phyloP scores from a whole-genome alignment of 2,888 invertebrate species.

The Pharmacophagus antenor region DNA sequence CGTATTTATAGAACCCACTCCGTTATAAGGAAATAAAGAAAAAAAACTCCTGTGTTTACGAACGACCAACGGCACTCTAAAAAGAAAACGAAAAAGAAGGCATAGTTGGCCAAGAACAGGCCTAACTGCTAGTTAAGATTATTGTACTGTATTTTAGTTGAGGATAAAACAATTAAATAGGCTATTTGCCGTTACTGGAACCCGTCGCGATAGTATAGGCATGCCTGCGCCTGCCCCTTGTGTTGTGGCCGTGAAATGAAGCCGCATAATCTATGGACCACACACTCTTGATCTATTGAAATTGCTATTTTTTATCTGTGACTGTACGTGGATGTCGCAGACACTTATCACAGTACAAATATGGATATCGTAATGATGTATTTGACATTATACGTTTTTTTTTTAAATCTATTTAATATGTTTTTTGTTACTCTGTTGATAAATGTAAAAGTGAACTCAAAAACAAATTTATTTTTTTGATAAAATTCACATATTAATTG shows the following conservation, averaged over 20 bases:
- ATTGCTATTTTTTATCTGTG: slow-evolving; percentile 7
- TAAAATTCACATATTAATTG: too few species aligned
- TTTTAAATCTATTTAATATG: too few species aligned
- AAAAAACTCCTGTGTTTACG: slow-evolving; percentile 38
- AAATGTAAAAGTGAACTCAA: too few species aligned
- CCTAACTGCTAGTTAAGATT: slow-evolving; percentile 31
- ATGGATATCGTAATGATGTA: too few species aligned
- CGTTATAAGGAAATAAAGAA: slow-evolving; percentile 41
- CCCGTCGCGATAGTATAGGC: slow-evolving; percentile 32
- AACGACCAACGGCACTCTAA: slow-evolving; percentile 34
- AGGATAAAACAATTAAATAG: slow-evolving; percentile 30
- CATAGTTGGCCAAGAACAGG: slow-evolving; percentile 30
- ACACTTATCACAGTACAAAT: neutral
- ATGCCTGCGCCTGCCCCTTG: neutral
- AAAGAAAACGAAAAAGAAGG: slow-evolving; percentile 25
- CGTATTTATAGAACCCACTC: slow-evolving; percentile 33
- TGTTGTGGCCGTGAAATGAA: slow-evolving; percentile 20
- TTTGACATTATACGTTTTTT: too few species aligned
- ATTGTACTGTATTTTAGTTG: slow-evolving; percentile 30
- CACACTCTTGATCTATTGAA: slow-evolving; percentile 13
- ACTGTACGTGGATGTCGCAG: neutral
- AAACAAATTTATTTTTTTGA: too few species aligned
- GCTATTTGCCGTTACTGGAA: slow-evolving; percentile 57
- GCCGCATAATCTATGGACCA: slow-evolving; percentile 23
- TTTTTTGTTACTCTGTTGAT: too few species aligned